Base-by-base conservation (phyloP, 1,140 invertebrate genomes). In the Tyrophagus putrescentiae region DNA sequence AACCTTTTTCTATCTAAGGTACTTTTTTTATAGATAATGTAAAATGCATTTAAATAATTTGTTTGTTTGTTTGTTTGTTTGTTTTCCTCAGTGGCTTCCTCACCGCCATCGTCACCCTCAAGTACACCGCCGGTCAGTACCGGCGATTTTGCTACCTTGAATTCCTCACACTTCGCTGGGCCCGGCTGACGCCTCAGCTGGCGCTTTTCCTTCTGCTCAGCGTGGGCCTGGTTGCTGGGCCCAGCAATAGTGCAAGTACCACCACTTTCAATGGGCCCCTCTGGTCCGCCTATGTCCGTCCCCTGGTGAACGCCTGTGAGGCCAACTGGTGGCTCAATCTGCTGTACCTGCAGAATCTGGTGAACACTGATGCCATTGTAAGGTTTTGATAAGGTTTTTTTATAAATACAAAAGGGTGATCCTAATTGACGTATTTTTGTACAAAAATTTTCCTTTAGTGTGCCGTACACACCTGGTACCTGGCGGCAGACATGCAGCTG, bases 301-400 rank as follows among this genome's bases (percentile, higher is more conserved):
- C 52, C 6, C 32, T 21, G 3, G n/a, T 57, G 1, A n/a, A 58
- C 4, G 60, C 61, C 29, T 65, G 65, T 45, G 32, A 23, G 13
- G 11, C 44, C 31, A 48, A 61, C 16, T 64, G 65, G 65, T 64
- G 65, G 62, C n/a, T 60, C 7, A 62, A 65, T 39, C 1, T 61
- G n/a, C n/a, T 65, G 16, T 61, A 60, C 9, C 4, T 65, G 11
- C 60, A 61, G 18, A 58, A 27, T 27, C 45, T 58, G 1, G 16
- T 41, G 4, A 42, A 57, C 45, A 16, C 13, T 6, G 34, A 61
- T 9, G 41, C 39, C 28, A 42, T 57, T 2, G 56, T 57, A 57
- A n/a, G 32, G 25, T 39, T 21, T 41, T 57, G 1, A 23, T 3
- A 53, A 18, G 7, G 6, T 11, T 16, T 52, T 52, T 59, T 1